These are phyloP conservation scores for Malurus cyaneus DNA, from an alignment of 2,113 vertebrate genomes.

Conservation along the genomic window DNA sequence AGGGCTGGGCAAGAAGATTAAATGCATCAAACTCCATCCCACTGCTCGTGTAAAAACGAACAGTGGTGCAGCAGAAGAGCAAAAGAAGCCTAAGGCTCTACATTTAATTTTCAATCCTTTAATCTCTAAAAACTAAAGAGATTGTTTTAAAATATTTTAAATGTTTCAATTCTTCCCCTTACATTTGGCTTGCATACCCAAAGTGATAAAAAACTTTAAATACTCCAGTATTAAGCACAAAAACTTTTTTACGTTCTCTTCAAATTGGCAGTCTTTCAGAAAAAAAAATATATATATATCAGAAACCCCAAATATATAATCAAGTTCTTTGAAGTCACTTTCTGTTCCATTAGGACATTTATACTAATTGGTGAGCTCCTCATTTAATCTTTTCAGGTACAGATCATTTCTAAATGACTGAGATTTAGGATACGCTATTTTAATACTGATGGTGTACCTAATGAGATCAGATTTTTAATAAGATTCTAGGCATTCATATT, in stretches of 20 bases:
- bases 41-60: not conserved
- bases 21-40: not conserved
- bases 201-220: not conserved
- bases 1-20: not conserved
- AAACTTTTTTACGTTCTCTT: not conserved
- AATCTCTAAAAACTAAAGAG: not conserved
- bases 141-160: not conserved
- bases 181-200: not conserved
- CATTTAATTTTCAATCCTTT: not conserved
- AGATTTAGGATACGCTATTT: not conserved
- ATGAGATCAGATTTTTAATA: constrained; percentile 26
- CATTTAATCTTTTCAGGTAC: constrained; percentile 31
- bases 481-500: not conserved
- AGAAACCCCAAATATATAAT: not conserved
- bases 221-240: not conserved
- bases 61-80: not conserved
- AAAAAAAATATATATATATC: not conserved
- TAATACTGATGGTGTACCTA: not conserved
- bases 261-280: not conserved
- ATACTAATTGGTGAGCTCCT: constrained; percentile 15
- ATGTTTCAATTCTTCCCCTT: not conserved
- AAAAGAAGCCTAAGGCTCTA: not conserved
- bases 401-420: constrained; percentile 9
- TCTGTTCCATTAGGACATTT: constrained; percentile 7
- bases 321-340: constrained; percentile 36